Evolutionary conservation across 2,797 vertebrate species (phyloP), one percentile per base, ranked within the genome.

Genomic region (Trachurus trachurus): DNA sequence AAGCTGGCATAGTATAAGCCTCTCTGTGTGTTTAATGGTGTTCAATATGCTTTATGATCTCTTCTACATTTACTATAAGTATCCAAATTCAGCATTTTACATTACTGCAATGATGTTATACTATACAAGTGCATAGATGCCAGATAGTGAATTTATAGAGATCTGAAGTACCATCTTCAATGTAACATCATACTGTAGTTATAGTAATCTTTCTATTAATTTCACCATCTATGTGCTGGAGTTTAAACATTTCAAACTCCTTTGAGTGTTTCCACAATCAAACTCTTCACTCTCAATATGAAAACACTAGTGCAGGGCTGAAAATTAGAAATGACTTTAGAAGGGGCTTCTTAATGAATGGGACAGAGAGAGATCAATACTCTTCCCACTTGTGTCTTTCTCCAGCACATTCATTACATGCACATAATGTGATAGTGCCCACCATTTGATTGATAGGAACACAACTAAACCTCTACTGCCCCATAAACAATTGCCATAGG

Each of bases 341-440:
- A 66, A 64, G 70, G 56, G 2, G 44, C 26, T 56, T 66, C 19
- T 66, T 63, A 78, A 74, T 76, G 45, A 82, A 58, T 12, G 7
- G 40, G 45, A 63, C 50, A 26, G 44, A 62, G 39, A 66, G 21
- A 40, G 78, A 83, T 71, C 58, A 60, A 81, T 78, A 72, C 2
- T 54, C 13, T 37, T 22, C 56, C 8, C 49, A 54, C 44, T 53
- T 70, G 50, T 62, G 39, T 53, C 57, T 60, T 45, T 63, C 52
- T 70, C 56, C 21, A 78, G 54, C 67, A 69, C 60, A 57, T 71
- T 77, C 59, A 60, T 74, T 77, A 77, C 44, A 42, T 57, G 53
- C 67, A 54, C 45, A 63, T 73, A 34, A 54, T 73, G 72, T 56
- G 56, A 31, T 52, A 17, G 26, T 52, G 44, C 67, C 0, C 42